phyloP scores from a whole-genome alignment of 2,888 invertebrate genomes.

The Amitus sp. region DNA sequence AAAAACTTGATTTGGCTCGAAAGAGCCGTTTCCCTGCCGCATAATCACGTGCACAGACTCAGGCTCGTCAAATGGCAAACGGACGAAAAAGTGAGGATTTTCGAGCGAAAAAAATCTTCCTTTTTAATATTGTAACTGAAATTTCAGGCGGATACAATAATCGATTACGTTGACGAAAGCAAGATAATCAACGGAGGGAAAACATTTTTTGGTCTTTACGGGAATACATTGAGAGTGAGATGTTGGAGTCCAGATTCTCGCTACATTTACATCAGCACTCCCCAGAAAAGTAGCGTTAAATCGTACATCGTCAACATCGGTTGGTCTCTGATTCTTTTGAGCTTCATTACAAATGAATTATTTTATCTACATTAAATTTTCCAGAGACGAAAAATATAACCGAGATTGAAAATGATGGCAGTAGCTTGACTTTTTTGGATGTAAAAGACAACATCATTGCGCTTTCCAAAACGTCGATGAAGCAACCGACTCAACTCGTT shows the following conservation, averaged over 20 bases:
- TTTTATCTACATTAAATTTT: constrained; percentile 11
- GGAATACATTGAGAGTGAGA: constrained; percentile 68
- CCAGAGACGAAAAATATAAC: constrained; percentile 53
- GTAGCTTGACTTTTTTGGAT: constrained; percentile 61
- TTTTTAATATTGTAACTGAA: no score
- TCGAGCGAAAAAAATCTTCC: background rate
- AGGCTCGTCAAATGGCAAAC: constrained; percentile 66
- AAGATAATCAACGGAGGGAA: constrained; percentile 65
- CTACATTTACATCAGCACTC: constrained; percentile 73
- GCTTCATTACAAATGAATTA: no score
- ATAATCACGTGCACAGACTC: constrained; percentile 75
- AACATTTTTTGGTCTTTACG: constrained; percentile 76
- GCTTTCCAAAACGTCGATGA: constrained; percentile 56
- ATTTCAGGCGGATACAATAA: constrained; percentile 64
- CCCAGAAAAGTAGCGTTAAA: constrained; percentile 71
- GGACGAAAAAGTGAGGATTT: constrained; percentile 42
- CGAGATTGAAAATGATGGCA: constrained; percentile 55
- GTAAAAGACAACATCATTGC: constrained; percentile 60
- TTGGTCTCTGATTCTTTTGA: no score
- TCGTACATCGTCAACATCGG: constrained; percentile 74
- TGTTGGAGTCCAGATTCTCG: constrained; percentile 75
- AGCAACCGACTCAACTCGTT: constrained; percentile 49
- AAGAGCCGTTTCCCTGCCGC: constrained; percentile 75
- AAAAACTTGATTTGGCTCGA: constrained; percentile 78
- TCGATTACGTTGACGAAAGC: constrained; percentile 70